These are phyloP conservation scores for Laticauda laticaudata DNA, from an alignment of 2,113 vertebrate genomes.

Conservation along the genomic window DNA sequence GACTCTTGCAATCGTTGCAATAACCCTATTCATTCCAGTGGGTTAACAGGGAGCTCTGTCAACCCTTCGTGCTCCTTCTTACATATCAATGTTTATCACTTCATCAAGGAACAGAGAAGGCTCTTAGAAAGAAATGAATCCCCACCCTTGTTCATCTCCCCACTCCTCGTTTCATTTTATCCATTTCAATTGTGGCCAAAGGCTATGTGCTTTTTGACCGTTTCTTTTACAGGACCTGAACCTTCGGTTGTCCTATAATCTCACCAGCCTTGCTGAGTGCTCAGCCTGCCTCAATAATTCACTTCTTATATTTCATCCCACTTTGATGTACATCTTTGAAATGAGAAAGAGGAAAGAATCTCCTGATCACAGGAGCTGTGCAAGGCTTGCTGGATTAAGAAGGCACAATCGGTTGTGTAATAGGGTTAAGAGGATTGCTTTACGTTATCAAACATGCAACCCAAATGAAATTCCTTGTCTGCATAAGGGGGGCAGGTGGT, in stretches of 20 bases:
- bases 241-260: slow-evolving; percentile 40
- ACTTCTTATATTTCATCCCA: not conserved
- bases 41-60: not conserved
- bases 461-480: slow-evolving; percentile 60
- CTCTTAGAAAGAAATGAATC: slow-evolving; percentile 8
- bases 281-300: slow-evolving; percentile 38
- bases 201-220: slow-evolving; percentile 17
- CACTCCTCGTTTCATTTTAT: slow-evolving; percentile 20
- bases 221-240: slow-evolving; percentile 3
- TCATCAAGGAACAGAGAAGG: slow-evolving; percentile 1
- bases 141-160: not conserved
- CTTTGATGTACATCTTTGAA: slow-evolving; percentile 33
- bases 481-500: slow-evolving; percentile 59
- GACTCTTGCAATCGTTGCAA: not conserved
- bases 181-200: slow-evolving; percentile 27
- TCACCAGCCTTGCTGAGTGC: slow-evolving; percentile 21
- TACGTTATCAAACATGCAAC: slow-evolving; percentile 49
- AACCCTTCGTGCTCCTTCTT: slow-evolving; percentile 9
- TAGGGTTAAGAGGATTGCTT: slow-evolving; percentile 52
- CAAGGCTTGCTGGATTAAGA: slow-evolving; percentile 47
- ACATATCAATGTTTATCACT: slow-evolving; percentile 27
- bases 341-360: not conserved
- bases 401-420: slow-evolving; percentile 53
- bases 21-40: slow-evolving; percentile 16
- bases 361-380: not conserved